Percentiles rank a stretch among this genome's conserved stretches.
These are phyloP conservation scores for Diplolepis rosae DNA, from an alignment of 2,888 invertebrate genomes.

Conservation along the genomic window DNA sequence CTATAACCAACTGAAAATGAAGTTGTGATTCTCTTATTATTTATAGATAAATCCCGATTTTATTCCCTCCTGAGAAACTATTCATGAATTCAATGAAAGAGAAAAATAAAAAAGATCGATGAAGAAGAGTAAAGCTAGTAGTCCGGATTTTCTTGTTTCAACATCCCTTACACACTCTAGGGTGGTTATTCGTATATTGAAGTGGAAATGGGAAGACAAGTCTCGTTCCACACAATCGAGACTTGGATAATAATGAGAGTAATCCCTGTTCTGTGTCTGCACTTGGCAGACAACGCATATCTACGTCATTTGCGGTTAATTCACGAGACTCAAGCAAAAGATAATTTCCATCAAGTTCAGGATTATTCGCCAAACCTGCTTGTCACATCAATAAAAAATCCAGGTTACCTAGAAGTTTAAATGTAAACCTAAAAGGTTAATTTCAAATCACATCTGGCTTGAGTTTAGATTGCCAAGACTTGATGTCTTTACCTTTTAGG, in stretches of 20 bases:
- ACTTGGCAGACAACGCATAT: conserved; percentile 42
- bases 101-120: neutral
- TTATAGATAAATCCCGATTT: too few relatives aligned
- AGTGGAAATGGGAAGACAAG: neutral
- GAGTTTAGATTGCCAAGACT: neutral
- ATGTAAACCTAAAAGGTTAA: neutral
- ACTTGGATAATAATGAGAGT: conserved; percentile 38
- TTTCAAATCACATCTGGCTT: neutral
- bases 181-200: neutral
- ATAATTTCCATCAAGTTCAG: conserved; percentile 30
- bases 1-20: too few relatives aligned
- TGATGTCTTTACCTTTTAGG: neutral
- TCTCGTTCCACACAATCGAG: neutral
- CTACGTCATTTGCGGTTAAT: conserved; percentile 35
- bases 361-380: conserved; percentile 32
- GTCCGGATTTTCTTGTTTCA: neutral
- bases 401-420: too few relatives aligned
- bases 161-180: neutral
- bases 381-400: too few relatives aligned
- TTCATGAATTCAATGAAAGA: too few relatives aligned
- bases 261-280: conserved; percentile 23
- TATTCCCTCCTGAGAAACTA: too few relatives aligned
- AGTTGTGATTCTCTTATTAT: too few relatives aligned
- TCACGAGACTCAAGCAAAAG: conserved; percentile 31
- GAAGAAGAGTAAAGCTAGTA: neutral